Evolutionary conservation across 2,113 vertebrate species (phyloP), one percentile per base, ranked within the genome.

Genomic region (Nannospalax galili): DNA sequence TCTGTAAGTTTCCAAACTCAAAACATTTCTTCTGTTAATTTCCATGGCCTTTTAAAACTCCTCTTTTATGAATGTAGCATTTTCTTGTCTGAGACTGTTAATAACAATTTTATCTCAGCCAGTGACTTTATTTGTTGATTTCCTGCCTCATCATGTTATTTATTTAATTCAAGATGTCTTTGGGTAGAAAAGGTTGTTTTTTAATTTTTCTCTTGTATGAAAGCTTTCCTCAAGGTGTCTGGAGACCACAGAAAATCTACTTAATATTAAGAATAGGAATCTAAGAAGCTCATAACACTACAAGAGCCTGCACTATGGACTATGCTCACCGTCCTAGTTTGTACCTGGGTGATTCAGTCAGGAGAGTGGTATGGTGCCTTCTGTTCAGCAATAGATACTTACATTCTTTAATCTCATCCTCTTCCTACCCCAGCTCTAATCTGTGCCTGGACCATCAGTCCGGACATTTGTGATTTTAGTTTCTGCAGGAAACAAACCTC

Each of bases 81-180:
- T 88, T 90, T 82, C 17, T 82, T 72, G 70, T 90, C 30, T 86
- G 37, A 78, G 26, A 79, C 69, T 40, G 9, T 56, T 20, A n/a
- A 35, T 77, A 35, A 80, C 37, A 45, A 28, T 91, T 90, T 74
- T 69, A 58, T 89, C 67, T 81, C 58, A 88, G 81, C 45, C 37
- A 60, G 22, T 79, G 37, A 42, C 28, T 64, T 84, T 77, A 40
- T 73, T 77, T 73, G 60, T 62, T 75, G 28, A 65, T 64, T 60
- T 70, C 48, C 15, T 48, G 14, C 40, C 28, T 8, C 7, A 45
- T 5, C 2, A 10, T 15, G 14, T 60, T 56, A 78, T 87, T 58
- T 91, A 9, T 58, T 92, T 88, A 65, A 24, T 87, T 81, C 40
- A 95, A 67, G 20, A 64, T 92, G 14, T 5, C 32, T 73, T 96